phyloP scores from a whole-genome alignment of 2,888 invertebrate species.

The Lapara coniferarum region DNA sequence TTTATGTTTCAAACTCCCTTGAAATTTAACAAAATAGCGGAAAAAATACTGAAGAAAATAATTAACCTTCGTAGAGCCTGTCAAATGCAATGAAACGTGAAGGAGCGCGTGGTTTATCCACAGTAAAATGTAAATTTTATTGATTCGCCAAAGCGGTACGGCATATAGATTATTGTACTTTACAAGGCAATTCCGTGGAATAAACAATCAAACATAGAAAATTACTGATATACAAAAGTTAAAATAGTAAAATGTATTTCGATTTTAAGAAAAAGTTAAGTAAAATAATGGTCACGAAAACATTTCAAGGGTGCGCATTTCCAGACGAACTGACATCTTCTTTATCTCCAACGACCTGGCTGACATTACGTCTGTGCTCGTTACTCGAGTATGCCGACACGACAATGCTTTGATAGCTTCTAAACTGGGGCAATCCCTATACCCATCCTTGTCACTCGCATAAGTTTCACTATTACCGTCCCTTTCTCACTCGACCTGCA shows the following conservation, averaged over 20 bases:
- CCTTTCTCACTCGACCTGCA: slow-evolving; percentile 55
- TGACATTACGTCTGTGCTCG: slow-evolving; percentile 52
- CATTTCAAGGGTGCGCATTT: slow-evolving; percentile 30
- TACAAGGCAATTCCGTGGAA: too few species aligned
- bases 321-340: slow-evolving; percentile 58
- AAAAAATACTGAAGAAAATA: slow-evolving; percentile 57
- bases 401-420: slow-evolving; percentile 72
- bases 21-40: slow-evolving; percentile 27
- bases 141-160: not conserved
- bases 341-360: slow-evolving; percentile 49
- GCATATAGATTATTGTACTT: too few species aligned
- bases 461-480: slow-evolving; percentile 20
- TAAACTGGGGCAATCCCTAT: slow-evolving; percentile 74
- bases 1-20: slow-evolving; percentile 37
- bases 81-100: slow-evolving; percentile 55
- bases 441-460: slow-evolving; percentile 65
- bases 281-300: slow-evolving; percentile 28
- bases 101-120: slow-evolving; percentile 27
- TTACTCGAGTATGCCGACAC: slow-evolving; percentile 54
- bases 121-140: not conserved
- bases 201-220: too few species aligned
- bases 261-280: too few species aligned
- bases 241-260: not conserved
- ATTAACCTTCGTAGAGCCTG: slow-evolving; percentile 59
- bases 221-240: too few species aligned